Evolutionary conservation across 2,113 vertebrate genomes (phyloP).

Genomic region (Entomyzon cyanotis): DNA sequence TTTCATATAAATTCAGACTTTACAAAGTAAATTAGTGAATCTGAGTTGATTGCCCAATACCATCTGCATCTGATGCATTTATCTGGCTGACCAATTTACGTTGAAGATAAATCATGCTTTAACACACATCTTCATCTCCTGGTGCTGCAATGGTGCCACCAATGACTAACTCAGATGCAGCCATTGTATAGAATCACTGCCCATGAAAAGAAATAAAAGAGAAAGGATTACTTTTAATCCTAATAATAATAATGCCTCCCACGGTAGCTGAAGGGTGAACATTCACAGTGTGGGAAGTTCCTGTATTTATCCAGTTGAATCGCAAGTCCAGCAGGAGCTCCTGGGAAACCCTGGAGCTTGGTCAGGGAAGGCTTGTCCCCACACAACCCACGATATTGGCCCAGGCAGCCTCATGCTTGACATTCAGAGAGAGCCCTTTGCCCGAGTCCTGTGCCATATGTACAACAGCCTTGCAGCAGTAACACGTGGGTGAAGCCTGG

Average conservation of each 20-base stretch:
- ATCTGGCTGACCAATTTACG: not conserved
- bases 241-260: not conserved
- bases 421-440: not conserved
- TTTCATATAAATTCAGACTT: not conserved
- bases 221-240: not conserved
- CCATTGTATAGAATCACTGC: not conserved
- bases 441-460: not conserved
- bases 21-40: not conserved
- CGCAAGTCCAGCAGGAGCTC: not conserved
- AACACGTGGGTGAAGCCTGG: not conserved
- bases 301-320: not conserved
- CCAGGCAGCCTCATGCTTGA: fast-evolving
- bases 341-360: not conserved
- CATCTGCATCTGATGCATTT: not conserved
- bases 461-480: not conserved
- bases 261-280: not conserved
- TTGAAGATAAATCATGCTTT: not conserved
- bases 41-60: not conserved
- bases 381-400: not conserved
- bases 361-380: not conserved
- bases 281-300: not conserved
- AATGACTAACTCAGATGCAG: not conserved
- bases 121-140: not conserved
- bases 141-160: not conserved
- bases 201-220: not conserved